Percentiles rank a stretch among this genome's conserved stretches.
Conservation (phyloP, 1,140 invertebrate genomes). For the Trichoplusia ni region DNA sequence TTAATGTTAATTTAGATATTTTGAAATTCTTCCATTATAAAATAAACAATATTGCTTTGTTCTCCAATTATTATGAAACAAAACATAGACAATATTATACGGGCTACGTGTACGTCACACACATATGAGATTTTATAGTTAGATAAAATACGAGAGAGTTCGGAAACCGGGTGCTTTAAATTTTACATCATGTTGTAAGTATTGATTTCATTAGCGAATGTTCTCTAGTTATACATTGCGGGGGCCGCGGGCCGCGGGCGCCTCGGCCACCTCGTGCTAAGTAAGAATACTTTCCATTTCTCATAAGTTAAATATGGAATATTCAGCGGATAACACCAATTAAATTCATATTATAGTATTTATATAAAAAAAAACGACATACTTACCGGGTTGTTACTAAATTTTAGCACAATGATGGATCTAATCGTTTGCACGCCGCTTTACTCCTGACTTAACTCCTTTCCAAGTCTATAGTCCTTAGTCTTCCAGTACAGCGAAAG, state of each 20-base stretch:
- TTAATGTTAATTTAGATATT: conserved; percentile 71
- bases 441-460: conserved; percentile 39
- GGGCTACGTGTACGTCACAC: conserved; percentile 70
- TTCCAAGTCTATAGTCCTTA: conserved; percentile 38
- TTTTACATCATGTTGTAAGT: conserved; percentile 78
- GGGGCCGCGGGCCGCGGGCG: neutral
- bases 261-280: conserved; percentile 21
- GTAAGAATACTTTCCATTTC: conserved; percentile 39
- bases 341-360: conserved; percentile 62
- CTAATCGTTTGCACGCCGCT: conserved; percentile 61
- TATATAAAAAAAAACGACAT: conserved; percentile 56
- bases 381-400: conserved; percentile 55
- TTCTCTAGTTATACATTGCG: conserved; percentile 64
- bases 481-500: conserved; percentile 62
- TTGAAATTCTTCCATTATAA: conserved; percentile 74
- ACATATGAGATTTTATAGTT: conserved; percentile 74
- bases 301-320: conserved; percentile 40
- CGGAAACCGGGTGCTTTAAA: conserved; percentile 80
- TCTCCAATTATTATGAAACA: conserved; percentile 53
- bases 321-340: conserved; percentile 71
- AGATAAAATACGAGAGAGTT: conserved; percentile 78
- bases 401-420: conserved; percentile 54
- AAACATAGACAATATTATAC: conserved; percentile 74
- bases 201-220: conserved; percentile 74
- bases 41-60: conserved; percentile 66